Percentiles rank a stretch among this genome's conserved stretches.
Evolutionary conservation across 1,140 invertebrate genomes (phyloP).

Genomic region (Bombus waltoni): DNA sequence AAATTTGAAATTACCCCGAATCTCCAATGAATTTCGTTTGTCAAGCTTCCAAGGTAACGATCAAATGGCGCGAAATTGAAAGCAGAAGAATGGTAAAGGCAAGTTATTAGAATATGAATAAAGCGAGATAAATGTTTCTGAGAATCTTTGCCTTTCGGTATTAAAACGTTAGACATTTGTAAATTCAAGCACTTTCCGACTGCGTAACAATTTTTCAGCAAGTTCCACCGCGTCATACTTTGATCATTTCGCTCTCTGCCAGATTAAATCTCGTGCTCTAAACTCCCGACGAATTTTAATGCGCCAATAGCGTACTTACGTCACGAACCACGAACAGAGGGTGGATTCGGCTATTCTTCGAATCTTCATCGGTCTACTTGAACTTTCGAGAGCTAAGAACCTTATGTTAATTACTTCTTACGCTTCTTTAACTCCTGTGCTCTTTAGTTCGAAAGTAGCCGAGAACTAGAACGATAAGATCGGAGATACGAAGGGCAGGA

Average conservation of each 20-base stretch:
- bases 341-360: not conserved
- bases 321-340: constrained; percentile 4
- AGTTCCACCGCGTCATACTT: not conserved
- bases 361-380: not conserved
- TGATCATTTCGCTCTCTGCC: not conserved
- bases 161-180: no score
- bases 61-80: no score
- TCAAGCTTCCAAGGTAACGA: no score
- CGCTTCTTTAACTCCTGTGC: not conserved
- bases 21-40: not conserved
- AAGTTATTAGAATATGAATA: no score
- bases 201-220: not conserved
- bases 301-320: constrained; percentile 3
- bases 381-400: constrained; percentile 1
- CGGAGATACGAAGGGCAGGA: not conserved
- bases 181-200: not conserved
- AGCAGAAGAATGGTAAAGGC: no score
- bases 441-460: constrained; percentile 11
- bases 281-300: not conserved
- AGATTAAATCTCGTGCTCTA: not conserved
- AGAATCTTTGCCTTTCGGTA: no score
- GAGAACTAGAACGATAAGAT: not conserved
- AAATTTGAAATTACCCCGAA: not conserved
- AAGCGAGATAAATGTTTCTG: no score
- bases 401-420: constrained; percentile 31